These are phyloP conservation scores for Mongoloraphidia duomilia DNA, from an alignment of 2,888 invertebrate species.

Conservation along the genomic window DNA sequence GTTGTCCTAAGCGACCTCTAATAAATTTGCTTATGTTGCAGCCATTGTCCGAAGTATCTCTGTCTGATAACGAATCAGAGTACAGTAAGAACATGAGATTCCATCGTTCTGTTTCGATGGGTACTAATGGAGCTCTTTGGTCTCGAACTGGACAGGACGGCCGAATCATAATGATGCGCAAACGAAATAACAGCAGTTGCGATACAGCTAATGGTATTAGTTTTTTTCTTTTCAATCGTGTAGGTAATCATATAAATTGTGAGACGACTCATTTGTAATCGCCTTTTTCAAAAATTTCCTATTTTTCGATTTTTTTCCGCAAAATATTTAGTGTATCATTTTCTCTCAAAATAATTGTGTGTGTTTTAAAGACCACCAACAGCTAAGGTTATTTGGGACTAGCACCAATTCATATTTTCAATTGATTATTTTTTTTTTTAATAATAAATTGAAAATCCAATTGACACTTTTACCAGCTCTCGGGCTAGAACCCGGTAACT, in stretches of 20 bases:
- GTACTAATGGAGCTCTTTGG: slow-evolving; percentile 47
- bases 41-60: slow-evolving; percentile 38
- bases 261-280: too few relatives aligned
- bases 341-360: too few relatives aligned
- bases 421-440: too few relatives aligned
- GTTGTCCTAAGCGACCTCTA: too few relatives aligned
- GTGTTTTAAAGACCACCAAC: too few relatives aligned
- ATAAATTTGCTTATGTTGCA: slow-evolving; percentile 16
- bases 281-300: too few relatives aligned
- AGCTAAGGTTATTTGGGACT: too few relatives aligned
- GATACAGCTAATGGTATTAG: slow-evolving; percentile 38
- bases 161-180: slow-evolving; percentile 43
- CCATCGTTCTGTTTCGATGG: slow-evolving; percentile 81
- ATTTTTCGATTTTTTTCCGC: slow-evolving; percentile 1
- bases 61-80: slow-evolving; percentile 38
- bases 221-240: slow-evolving; percentile 6
- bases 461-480: too few relatives aligned
- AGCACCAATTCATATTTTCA: too few relatives aligned
- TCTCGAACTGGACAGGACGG: slow-evolving; percentile 41
- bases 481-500: too few relatives aligned
- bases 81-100: slow-evolving; percentile 45
- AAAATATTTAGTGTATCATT: too few relatives aligned
- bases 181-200: slow-evolving; percentile 56
- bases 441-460: too few relatives aligned
- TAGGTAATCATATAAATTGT: not conserved